These are phyloP conservation scores for Hippolais icterina DNA, from an alignment of 2,113 vertebrate genomes.

Conservation along the genomic window DNA sequence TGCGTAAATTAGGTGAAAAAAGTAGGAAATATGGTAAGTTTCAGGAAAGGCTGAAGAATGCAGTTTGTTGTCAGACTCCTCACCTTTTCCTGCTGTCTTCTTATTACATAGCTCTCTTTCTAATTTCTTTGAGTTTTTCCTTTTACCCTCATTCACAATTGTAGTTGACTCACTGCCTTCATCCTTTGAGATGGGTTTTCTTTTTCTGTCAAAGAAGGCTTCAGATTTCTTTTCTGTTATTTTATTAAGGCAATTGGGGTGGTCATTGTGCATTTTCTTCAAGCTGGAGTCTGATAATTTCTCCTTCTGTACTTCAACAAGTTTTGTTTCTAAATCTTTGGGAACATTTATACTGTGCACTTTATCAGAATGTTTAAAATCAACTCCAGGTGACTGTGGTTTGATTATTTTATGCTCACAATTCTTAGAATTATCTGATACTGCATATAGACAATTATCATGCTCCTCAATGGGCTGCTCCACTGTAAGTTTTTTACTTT, in stretches of 20 bases:
- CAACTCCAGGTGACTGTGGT: neutral
- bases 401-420: slow-evolving; percentile 14
- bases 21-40: neutral
- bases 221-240: slow-evolving; percentile 43
- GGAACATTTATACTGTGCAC: neutral
- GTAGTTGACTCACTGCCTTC: slow-evolving; percentile 24
- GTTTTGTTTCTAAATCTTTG: slow-evolving; percentile 21
- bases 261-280: neutral
- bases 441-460: neutral
- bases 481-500: neutral
- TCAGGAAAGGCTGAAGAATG: slow-evolving; percentile 28
- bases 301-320: slow-evolving; percentile 1
- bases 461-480: neutral
- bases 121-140: slow-evolving; percentile 14
- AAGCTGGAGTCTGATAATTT: neutral
- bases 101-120: slow-evolving; percentile 49
- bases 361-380: neutral
- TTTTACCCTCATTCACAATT: neutral
- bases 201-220: slow-evolving; percentile 38
- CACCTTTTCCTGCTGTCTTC: slow-evolving; percentile 78
- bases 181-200: slow-evolving; percentile 33
- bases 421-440: neutral
- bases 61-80: slow-evolving; percentile 43
- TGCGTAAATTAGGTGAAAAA: neutral
- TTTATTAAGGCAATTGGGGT: neutral